These are phyloP conservation scores for Notamacropus eugenii DNA, from an alignment of 2,797 vertebrate genomes.

Conservation along the genomic window DNA sequence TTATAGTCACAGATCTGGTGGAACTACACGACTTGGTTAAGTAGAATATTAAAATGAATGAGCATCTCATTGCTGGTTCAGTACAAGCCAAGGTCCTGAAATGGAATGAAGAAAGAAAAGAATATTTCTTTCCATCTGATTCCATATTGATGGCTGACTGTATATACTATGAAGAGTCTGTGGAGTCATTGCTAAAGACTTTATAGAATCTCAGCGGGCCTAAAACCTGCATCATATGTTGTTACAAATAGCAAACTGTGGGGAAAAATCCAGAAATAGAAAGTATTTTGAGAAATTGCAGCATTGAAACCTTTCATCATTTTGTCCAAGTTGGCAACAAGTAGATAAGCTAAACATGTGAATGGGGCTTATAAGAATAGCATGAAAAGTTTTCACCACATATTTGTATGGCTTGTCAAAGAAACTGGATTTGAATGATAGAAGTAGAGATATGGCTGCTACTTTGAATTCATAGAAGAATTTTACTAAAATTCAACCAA, in stretches of 20 bases:
- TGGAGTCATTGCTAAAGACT: slow-evolving; percentile 93
- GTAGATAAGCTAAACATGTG: slow-evolving; percentile 53
- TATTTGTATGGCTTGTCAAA: slow-evolving; percentile 71
- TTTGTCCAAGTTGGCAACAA: slow-evolving; percentile 55
- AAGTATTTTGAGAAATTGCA: slow-evolving; percentile 90
- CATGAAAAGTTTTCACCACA: slow-evolving; percentile 57
- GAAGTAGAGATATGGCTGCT: not conserved
- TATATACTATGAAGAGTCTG: slow-evolving; percentile 85
- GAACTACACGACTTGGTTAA: no score
- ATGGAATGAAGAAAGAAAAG: no score
- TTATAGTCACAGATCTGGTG: no score
- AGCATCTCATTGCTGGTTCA: no score
- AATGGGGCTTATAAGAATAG: slow-evolving; percentile 56
- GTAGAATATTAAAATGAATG: no score
- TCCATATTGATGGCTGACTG: no score
- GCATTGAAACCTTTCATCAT: slow-evolving; percentile 63
- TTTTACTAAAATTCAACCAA: not conserved
- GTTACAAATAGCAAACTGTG: slow-evolving; percentile 95
- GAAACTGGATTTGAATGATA: not conserved
- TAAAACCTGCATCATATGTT: slow-evolving; percentile 94
- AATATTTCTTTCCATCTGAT: no score
- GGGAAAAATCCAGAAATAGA: slow-evolving; percentile 96
- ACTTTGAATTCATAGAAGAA: accelerated
- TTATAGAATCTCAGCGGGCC: slow-evolving; percentile 91
- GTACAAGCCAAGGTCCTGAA: no score